These are phyloP conservation scores for Notechis scutatus DNA, from an alignment of 2,113 vertebrate genomes.

Conservation along the genomic window DNA sequence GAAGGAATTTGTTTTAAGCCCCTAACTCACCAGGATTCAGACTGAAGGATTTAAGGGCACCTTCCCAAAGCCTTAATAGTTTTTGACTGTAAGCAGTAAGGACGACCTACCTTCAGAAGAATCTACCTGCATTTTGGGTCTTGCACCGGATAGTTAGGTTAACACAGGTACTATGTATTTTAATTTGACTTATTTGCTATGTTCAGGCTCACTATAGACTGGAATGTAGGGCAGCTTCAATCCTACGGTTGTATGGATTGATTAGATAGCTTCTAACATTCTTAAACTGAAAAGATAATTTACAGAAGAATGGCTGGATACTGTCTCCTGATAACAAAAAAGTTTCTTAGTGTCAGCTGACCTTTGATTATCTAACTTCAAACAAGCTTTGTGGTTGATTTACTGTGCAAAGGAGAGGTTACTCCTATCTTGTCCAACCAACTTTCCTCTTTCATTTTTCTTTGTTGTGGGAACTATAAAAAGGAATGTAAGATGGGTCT, in stretches of 20 bases:
- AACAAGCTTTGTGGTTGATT: no score
- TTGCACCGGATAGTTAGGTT: not conserved
- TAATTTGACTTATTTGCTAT: not conserved
- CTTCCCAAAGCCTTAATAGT: no score
- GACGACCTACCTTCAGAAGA: not conserved
- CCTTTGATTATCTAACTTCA: no score
- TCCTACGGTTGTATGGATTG: no score
- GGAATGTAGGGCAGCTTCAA: no score
- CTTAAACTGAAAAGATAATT: no score
- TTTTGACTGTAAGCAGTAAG: not conserved
- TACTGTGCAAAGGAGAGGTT: no score
- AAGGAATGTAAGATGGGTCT: not conserved
- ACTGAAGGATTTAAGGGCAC: not conserved
- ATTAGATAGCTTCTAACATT: no score
- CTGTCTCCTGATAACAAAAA: no score
- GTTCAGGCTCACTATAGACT: not conserved
- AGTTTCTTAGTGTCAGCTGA: no score
- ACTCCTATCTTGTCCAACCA: not conserved
- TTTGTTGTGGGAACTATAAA: not conserved
- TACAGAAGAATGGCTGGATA: no score
- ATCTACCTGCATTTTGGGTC: not conserved
- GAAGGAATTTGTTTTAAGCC: not conserved
- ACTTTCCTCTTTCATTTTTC: not conserved
- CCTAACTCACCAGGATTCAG: not conserved
- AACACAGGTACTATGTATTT: not conserved